Base-by-base conservation (phyloP, 2,888 invertebrate species). In the Prosopocoilus inquinatus region DNA sequence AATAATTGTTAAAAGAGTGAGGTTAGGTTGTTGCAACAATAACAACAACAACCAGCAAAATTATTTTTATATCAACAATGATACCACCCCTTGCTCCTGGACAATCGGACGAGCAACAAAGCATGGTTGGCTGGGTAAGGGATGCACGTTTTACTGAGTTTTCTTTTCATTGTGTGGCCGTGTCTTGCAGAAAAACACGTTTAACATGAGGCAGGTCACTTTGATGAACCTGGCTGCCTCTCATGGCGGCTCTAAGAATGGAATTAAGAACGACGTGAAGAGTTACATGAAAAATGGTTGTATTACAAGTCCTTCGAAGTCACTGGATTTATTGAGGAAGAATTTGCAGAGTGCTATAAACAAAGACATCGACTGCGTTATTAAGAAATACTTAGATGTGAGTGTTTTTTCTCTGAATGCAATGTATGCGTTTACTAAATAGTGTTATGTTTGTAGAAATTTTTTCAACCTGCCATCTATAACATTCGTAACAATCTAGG, bases 291-390 rank as follows among this genome's bases (percentile, higher is more conserved):
- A 76, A 60, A 73, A 74, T 47, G 76, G 77, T 51, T 79, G 78
- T 63, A 74, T 79, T 73, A 85, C 87, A 3, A 86, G 85, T 67
- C 83, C 89, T 9, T 84, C 85, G 47, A 88, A 88, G 72, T 89
- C 90, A 1, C 74, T 91, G 59, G 90, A 91, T 70, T 80, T 90
- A 67, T 73, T 91, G 43, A 75, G 91, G 47, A 87, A 87, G 73
- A 90, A 89, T 64, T 79, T 91, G 69, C 91, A 91, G 76, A 84
- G 84, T 59, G 84, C 84, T 46, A 88, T 91, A 36, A 90, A 90
- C 65, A 85, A 87, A 70, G 91, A 91, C 69, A 88, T 91, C 67
- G 86, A 89, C 76, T 82, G 83, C 74, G 84, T 91, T 47, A 84
- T 91, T 57, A 87, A 87, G 67, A 88, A 87, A 70, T 91, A 91